Percentiles rank a stretch among this genome's conserved stretches.
Evolutionary conservation across 2,888 invertebrate genomes (phyloP).

Genomic region (Nysson spinosus): DNA sequence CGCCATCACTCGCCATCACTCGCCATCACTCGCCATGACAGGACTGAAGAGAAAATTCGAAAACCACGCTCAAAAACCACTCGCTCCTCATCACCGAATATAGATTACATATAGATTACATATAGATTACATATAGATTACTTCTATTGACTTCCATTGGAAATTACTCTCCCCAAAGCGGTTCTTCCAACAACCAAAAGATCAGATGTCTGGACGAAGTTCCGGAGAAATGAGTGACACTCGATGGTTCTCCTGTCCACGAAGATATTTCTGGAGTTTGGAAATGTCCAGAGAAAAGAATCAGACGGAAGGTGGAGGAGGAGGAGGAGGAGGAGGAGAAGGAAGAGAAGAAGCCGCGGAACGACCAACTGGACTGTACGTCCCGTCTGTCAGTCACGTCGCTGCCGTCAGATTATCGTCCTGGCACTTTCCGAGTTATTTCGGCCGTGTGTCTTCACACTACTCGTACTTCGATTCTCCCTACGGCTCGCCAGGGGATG

Average conservation of each 20-base stretch:
- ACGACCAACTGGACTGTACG: slow-evolving; percentile 63
- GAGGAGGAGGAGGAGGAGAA: slow-evolving; percentile 41
- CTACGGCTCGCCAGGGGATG: slow-evolving; percentile 16
- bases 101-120: too few relatives aligned
- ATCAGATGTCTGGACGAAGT: background rate
- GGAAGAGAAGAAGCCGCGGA: slow-evolving; percentile 38
- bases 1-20: background rate
- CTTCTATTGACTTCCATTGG: too few relatives aligned
- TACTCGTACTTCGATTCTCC: slow-evolving; percentile 41
- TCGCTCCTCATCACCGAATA: background rate
- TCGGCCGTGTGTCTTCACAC: slow-evolving; percentile 67
- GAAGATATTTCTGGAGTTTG: slow-evolving; percentile 35
- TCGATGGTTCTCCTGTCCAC: slow-evolving; percentile 28
- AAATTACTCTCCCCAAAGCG: too few relatives aligned
- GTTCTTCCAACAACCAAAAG: background rate
- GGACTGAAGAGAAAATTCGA: slow-evolving; percentile 60
- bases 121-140: too few relatives aligned
- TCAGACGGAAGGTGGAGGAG: background rate
- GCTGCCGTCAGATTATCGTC: slow-evolving; percentile 77
- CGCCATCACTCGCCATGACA: slow-evolving; percentile 39
- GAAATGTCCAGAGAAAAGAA: slow-evolving; percentile 14
- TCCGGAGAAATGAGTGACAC: slow-evolving; percentile 16
- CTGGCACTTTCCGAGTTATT: slow-evolving; percentile 78
- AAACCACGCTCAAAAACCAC: slow-evolving; percentile 48
- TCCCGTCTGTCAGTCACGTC: slow-evolving; percentile 72